Conservation (phyloP, 2,888 invertebrate species). For the Dryocosmus kuriphilus region DNA sequence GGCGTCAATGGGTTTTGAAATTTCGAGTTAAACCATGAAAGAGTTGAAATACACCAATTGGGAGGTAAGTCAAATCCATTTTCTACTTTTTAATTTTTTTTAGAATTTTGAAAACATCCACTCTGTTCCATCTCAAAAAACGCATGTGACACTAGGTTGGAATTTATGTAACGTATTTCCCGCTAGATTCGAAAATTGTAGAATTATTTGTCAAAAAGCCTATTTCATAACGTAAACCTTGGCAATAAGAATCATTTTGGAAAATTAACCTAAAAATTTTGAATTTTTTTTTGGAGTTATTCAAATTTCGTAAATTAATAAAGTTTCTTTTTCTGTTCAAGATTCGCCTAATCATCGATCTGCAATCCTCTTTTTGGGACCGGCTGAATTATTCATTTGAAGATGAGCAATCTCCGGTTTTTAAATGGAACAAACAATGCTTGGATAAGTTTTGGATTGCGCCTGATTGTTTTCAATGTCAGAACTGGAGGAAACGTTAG, state of each 20-base stretch:
- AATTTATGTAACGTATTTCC: slow-evolving; percentile 41
- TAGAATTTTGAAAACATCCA: background rate
- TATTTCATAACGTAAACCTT: background rate
- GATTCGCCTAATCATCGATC: slow-evolving; percentile 65
- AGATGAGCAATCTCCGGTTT: slow-evolving; percentile 71
- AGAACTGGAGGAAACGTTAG: slow-evolving; percentile 84
- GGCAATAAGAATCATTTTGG: background rate
- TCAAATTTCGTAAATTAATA: too few relatives aligned
- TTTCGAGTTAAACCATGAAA: slow-evolving; percentile 46
- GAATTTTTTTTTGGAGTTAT: too few relatives aligned
- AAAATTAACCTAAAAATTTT: background rate
- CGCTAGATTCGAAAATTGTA: slow-evolving; percentile 12
- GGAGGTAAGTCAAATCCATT: slow-evolving; percentile 63
- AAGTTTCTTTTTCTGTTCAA: too few relatives aligned
- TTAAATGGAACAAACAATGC: slow-evolving; percentile 82
- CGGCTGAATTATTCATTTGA: slow-evolving; percentile 56
- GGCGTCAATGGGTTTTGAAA: slow-evolving; percentile 20
- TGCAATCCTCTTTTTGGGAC: slow-evolving; percentile 60
- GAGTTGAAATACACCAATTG: slow-evolving; percentile 72
- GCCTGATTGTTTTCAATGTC: slow-evolving; percentile 84
- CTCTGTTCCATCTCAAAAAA: background rate
- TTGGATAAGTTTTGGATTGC: slow-evolving; percentile 85
- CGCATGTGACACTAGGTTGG: slow-evolving; percentile 1
- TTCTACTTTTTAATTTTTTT: background rate
- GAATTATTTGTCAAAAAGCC: background rate